Evolutionary conservation across 2,113 vertebrate genomes (phyloP).

Genomic region (Ictalurus punctatus): DNA sequence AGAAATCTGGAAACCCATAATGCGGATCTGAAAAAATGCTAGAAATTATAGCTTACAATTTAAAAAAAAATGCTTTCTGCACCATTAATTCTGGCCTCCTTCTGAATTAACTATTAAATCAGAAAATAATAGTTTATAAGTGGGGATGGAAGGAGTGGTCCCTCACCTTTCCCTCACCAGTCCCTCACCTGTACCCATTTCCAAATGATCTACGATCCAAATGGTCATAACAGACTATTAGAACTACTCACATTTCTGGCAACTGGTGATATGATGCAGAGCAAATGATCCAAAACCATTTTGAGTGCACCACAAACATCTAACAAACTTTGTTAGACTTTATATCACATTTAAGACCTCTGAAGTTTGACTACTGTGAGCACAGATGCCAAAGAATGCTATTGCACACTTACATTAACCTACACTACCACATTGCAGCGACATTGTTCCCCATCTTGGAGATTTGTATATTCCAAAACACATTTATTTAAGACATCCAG

Average conservation of each 20-base stretch:
- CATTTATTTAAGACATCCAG: not conserved
- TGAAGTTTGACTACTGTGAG: not conserved
- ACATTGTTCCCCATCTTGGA: not conserved
- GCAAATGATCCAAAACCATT: not conserved
- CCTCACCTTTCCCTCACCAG: too few species aligned
- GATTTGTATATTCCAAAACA: not conserved
- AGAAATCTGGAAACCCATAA: not conserved
- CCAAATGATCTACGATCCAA: too few species aligned
- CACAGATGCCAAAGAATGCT: not conserved
- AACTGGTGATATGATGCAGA: too few species aligned
- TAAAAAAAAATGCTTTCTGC: not conserved
- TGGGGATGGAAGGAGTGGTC: too few species aligned
- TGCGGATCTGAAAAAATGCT: not conserved
- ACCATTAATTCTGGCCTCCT: not conserved
- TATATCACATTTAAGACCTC: not conserved
- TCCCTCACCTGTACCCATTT: too few species aligned
- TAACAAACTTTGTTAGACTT: not conserved
- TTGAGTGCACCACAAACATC: too few species aligned
- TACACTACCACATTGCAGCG: not conserved
- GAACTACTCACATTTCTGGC: too few species aligned
- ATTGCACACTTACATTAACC: not conserved
- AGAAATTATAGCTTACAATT: not conserved
- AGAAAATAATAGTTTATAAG: not conserved
- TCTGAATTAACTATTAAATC: not conserved
- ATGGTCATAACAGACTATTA: too few species aligned